Evolutionary conservation across 2,888 invertebrate species (phyloP).

Genomic region (Ichneumon xanthorius): DNA sequence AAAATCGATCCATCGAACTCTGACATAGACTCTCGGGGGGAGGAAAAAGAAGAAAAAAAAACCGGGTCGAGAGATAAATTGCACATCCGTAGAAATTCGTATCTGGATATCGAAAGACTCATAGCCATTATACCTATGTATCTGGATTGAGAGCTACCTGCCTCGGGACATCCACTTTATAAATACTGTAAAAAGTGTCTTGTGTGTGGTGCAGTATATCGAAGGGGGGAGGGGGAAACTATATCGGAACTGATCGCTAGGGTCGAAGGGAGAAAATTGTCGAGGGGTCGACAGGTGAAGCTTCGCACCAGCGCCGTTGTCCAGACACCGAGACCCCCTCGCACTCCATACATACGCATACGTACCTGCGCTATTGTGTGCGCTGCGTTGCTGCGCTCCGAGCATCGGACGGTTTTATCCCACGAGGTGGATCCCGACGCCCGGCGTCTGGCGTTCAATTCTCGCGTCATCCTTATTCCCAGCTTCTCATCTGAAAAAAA

Average conservation of each 20-base stretch:
- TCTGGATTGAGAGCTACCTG: constrained; percentile 50
- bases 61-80: constrained; percentile 29
- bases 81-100: constrained; percentile 18
- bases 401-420: constrained; percentile 11
- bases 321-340: constrained; percentile 48
- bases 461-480: not conserved
- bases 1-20: constrained; percentile 26
- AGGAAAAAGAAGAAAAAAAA: constrained; percentile 13
- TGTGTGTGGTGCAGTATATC: not conserved
- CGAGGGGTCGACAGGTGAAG: constrained; percentile 62
- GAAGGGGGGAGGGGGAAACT: not conserved
- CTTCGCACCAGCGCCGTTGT: constrained; percentile 40
- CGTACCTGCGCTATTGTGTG: constrained; percentile 6
- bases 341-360: not conserved
- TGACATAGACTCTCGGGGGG: not conserved
- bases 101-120: constrained; percentile 19
- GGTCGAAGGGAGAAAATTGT: constrained; percentile 54
- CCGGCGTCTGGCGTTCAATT: constrained; percentile 20
- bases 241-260: constrained; percentile 53
- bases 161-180: constrained; percentile 29
- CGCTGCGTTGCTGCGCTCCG: constrained; percentile 7
- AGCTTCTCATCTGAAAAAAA: constrained; percentile 1
- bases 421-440: constrained; percentile 34
- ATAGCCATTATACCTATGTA: constrained; percentile 5
- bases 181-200: constrained; percentile 21